These are phyloP conservation scores for Saguinus midas DNA, from an alignment of 2,113 vertebrate genomes.

Conservation along the genomic window DNA sequence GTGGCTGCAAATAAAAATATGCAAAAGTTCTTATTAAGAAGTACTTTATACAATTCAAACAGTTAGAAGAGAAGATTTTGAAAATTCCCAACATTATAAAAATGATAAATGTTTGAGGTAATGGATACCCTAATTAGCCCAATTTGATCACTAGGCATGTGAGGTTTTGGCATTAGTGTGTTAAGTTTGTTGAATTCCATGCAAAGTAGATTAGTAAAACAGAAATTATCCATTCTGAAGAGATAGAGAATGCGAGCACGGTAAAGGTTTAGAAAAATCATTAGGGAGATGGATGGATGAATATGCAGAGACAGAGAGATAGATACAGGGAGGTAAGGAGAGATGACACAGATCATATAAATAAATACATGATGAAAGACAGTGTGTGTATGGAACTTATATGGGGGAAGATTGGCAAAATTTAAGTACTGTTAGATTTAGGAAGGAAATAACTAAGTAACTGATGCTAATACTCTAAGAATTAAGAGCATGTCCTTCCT, in stretches of 20 bases:
- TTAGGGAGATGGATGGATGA: not conserved
- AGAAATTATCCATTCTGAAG: not conserved
- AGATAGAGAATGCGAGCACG: not conserved
- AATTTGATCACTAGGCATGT: not conserved
- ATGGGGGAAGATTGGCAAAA: not conserved
- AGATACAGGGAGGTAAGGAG: not conserved
- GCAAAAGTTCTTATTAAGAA: conserved; percentile 18
- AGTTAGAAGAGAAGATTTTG: not conserved
- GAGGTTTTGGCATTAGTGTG: not conserved
- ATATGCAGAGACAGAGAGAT: not conserved
- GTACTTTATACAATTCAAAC: not conserved
- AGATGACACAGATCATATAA: not conserved
- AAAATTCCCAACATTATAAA: not conserved
- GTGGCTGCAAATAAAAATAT: not conserved
- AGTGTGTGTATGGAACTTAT: not conserved
- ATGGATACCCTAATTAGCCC: not conserved
- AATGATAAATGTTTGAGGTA: not conserved
- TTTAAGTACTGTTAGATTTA: not conserved
- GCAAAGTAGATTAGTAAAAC: not conserved
- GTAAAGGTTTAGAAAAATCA: not conserved
- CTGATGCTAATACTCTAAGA: not conserved
- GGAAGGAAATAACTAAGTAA: not conserved
- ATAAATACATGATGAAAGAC: not conserved
- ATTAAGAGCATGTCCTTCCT: not conserved
- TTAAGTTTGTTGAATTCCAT: conserved; percentile 9